A percentile compares a stretch with the other conserved stretches of the same genome.
Conservation (phyloP, 1,140 invertebrate species). For the Drosophila triauraria region DNA sequence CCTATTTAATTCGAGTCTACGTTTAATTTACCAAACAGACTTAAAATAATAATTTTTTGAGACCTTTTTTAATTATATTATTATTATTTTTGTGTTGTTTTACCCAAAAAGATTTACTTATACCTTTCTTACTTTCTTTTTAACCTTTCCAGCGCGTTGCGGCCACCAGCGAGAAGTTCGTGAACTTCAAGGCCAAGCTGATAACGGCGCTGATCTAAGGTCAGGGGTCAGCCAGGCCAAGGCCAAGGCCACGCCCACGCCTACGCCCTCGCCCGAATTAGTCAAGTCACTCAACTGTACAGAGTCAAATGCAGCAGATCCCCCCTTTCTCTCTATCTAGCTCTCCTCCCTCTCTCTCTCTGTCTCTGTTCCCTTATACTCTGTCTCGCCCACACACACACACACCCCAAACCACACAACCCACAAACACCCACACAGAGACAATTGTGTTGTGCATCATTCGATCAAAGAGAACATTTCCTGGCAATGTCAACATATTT, state of each 20-base stretch:
- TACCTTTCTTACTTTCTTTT: slow-evolving; percentile 54
- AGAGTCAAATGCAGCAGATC: slow-evolving; percentile 66
- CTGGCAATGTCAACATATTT: slow-evolving; percentile 50
- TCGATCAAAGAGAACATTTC: slow-evolving; percentile 32
- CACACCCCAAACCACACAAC: slow-evolving; percentile 24
- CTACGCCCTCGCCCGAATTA: slow-evolving; percentile 50
- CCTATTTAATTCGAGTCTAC: no score
- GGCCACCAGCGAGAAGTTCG: slow-evolving; percentile 94
- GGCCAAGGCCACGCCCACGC: slow-evolving; percentile 34
- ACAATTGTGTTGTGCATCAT: slow-evolving; percentile 35
- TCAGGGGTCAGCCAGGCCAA: slow-evolving; percentile 80
- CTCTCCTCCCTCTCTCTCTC: neutral
- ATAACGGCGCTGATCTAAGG: slow-evolving; percentile 94
- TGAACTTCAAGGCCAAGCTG: slow-evolving; percentile 95
- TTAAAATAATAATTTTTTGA: no score
- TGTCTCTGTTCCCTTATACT: neutral
- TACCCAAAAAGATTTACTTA: neutral
- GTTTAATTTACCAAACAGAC: no score
- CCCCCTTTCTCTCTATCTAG: slow-evolving; percentile 1
- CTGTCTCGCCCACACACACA: slow-evolving; percentile 1
- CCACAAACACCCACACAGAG: slow-evolving; percentile 40
- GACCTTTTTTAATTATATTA: no score
- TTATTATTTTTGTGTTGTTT: neutral
- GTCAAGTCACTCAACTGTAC: slow-evolving; percentile 75
- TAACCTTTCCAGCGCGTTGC: slow-evolving; percentile 89